phyloP scores from a whole-genome alignment of 1,140 invertebrate genomes.

The Frieseomelitta varia region DNA sequence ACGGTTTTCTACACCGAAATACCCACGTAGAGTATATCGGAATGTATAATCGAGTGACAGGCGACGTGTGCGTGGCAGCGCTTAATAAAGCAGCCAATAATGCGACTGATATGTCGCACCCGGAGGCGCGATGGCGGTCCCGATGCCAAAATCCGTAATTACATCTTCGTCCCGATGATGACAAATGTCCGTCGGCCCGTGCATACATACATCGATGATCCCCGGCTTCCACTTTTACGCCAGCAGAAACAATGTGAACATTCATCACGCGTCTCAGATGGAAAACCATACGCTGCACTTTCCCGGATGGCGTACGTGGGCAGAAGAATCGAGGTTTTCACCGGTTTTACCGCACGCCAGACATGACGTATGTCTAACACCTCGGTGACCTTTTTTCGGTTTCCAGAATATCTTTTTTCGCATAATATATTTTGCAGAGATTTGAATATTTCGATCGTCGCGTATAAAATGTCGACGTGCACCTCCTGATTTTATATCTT shows the following conservation, averaged over 20 bases:
- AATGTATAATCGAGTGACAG: conserved; percentile 47
- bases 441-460: not conserved
- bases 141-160: conserved; percentile 53
- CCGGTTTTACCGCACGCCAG: not conserved
- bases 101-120: conserved; percentile 51
- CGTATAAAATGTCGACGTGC: not conserved
- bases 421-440: not conserved
- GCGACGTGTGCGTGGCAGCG: conserved; percentile 44
- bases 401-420: not conserved
- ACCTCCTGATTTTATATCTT: too few species aligned
- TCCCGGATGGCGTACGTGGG: not conserved
- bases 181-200: conserved; percentile 27
- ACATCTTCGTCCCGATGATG: conserved; percentile 53
- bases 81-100: conserved; percentile 56
- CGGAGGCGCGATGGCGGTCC: conserved; percentile 32
- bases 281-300: not conserved
- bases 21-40: not conserved
- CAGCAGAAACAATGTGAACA: conserved; percentile 14
- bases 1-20: conserved; percentile 7
- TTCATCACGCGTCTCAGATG: conserved; percentile 35
- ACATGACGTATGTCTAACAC: not conserved
- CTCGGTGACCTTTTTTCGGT: not conserved
- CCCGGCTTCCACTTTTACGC: conserved; percentile 12
- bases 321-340: not conserved
- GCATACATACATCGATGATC: conserved; percentile 8